Evolutionary conservation across 1,140 invertebrate genomes (phyloP), one percentile per base, ranked within the genome.

Genomic region (Adelges cooleyi): DNA sequence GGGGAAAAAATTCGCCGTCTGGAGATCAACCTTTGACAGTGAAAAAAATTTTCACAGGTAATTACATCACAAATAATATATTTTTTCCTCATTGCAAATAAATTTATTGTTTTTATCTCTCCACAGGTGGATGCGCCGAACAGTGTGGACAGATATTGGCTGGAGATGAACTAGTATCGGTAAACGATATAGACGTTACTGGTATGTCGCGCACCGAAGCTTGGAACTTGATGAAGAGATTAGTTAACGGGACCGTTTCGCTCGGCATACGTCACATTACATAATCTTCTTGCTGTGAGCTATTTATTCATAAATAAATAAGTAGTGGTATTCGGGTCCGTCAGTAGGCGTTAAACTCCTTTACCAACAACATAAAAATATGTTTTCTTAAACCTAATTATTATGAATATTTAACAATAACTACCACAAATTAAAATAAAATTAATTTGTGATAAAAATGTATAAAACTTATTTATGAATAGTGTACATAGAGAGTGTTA

Each of bases 31-130:
- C 92, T 49, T 80, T 94, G 25, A 82, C 86, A 25, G 84, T 93
- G 65, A 94, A 93, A 74, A 92, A 93, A 77, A 84, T 94, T 70
- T 93, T 94, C 75, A 88, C 88, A 77, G 91, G 91, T 92, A 77
- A 75, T 22, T 17, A 17, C 44, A 17, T 48, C 44, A 48, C 20
- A 48, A 15, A n/a, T 40, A 48, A 17, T 17, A n/a, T 48, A 33
- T 33, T 33, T 6, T 33, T 33, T 33, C 11, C 11, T 6, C 29
- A 6, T 33, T 33, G n/a, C n/a, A n/a, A 62, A 33, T 17, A 33
- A 20, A 38, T 4, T 48, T 36, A 6, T 52, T 66, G 6, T 6
- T 15, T 52, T 15, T 17, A 22, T 52, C 25, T 23, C 29, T 42
- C 70, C 68, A 6, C 72, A 94, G 92, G 92, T 73, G 91, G 92